Conservation (phyloP, 1,140 invertebrate genomes). For the Drosophila lacertosa region DNA sequence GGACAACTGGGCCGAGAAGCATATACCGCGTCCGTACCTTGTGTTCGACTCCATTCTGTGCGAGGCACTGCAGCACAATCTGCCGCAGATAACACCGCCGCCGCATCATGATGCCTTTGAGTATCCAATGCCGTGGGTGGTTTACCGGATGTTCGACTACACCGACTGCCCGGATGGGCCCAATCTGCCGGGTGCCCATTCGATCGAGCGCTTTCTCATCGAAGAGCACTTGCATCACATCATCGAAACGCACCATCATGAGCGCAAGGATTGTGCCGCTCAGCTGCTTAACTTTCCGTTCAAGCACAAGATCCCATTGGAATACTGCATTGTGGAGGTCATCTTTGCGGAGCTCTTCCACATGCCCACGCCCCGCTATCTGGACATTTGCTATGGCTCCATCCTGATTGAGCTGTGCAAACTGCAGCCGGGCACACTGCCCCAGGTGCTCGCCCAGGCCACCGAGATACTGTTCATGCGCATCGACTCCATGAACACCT, state of each 20-base stretch:
- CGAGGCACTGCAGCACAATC: constrained; percentile 97
- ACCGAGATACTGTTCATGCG: constrained; percentile 98
- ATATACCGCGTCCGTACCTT: constrained; percentile 97
- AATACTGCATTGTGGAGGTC: constrained; percentile 99
- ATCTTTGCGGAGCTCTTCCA: constrained; percentile 97
- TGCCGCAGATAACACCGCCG: constrained; percentile 94
- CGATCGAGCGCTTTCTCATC: constrained; percentile 98
- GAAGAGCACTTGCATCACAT: constrained; percentile 98
- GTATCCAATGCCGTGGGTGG: constrained; percentile 96
- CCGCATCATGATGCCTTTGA: constrained; percentile 94
- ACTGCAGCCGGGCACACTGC: constrained; percentile 97
- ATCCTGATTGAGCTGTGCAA: constrained; percentile 99
- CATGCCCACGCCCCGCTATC: constrained; percentile 93
- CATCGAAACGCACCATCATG: constrained; percentile 93
- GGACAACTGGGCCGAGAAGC: constrained; percentile 98
- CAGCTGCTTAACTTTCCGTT: constrained; percentile 96
- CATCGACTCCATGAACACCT: constrained; percentile 98
- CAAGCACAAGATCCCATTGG: constrained; percentile 97
- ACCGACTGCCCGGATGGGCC: constrained; percentile 98
- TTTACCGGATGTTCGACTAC: constrained; percentile 99
- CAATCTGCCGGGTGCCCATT: constrained; percentile 96
- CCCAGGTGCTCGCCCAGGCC: constrained; percentile 98
- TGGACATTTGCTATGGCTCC: constrained; percentile 98
- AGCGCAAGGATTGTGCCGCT: constrained; percentile 97
- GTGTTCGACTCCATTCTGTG: constrained; percentile 97